phyloP scores from a whole-genome alignment of 2,888 invertebrate genomes.

The Agrypnus murinus region DNA sequence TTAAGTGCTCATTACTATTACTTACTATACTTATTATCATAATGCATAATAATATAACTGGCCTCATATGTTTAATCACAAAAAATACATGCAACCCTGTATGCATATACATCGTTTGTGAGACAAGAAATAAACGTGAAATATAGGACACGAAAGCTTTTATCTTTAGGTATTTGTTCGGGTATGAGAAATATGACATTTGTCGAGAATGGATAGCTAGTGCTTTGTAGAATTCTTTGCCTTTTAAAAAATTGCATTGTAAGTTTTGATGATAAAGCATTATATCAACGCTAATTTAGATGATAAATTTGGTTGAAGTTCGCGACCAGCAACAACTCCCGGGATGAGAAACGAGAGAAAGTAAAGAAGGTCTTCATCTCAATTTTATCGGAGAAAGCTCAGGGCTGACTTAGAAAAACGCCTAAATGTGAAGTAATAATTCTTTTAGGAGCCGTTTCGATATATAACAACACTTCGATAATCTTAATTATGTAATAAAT shows the following conservation, averaged over 20 bases:
- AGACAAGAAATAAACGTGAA: not conserved
- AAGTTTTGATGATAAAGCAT: constrained; percentile 46
- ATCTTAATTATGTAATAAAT: constrained; percentile 51
- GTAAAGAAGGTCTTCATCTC: constrained; percentile 27
- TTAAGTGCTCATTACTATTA: too few species aligned
- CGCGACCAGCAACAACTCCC: constrained; percentile 27
- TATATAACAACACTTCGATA: constrained; percentile 49
- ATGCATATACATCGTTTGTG: too few species aligned
- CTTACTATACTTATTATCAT: too few species aligned
- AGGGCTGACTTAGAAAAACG: constrained; percentile 36
- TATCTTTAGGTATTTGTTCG: constrained; percentile 12
- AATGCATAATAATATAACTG: too few species aligned
- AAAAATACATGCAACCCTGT: too few species aligned
- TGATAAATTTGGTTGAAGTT: constrained; percentile 46
- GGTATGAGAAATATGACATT: constrained; percentile 20
- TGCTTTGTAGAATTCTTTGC: constrained; percentile 37
- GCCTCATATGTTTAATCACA: too few species aligned
- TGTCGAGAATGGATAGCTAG: constrained; percentile 31
- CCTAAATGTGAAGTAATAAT: constrained; percentile 38
- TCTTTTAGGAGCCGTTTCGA: constrained; percentile 41
- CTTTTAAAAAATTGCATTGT: constrained; percentile 44
- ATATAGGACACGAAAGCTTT: constrained; percentile 11
- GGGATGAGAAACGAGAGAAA: constrained; percentile 20
- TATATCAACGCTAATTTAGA: constrained; percentile 47
- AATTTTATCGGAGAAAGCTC: constrained; percentile 41